Percentiles rank a stretch among this genome's conserved stretches.
These are phyloP conservation scores for Polydesmus complanatus DNA, from an alignment of 2,888 invertebrate species.

Conservation along the genomic window DNA sequence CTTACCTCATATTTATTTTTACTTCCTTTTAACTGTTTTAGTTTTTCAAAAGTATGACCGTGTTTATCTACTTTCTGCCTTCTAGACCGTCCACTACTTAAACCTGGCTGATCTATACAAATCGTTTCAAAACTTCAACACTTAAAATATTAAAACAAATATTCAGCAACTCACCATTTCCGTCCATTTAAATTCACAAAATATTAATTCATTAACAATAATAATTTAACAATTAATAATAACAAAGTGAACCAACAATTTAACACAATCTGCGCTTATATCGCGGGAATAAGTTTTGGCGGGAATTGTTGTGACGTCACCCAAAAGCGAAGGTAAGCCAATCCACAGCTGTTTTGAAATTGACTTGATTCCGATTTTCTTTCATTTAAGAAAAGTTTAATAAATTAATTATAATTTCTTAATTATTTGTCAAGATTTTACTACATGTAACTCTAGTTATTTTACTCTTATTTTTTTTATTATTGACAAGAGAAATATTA, in stretches of 20 bases:
- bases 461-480: no score
- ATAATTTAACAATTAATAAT: not conserved
- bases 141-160: not conserved
- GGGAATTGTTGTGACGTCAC: not conserved
- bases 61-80: constrained; percentile 11
- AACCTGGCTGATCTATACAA: no score
- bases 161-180: not conserved
- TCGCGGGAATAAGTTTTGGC: not conserved
- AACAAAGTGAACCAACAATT: not conserved
- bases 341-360: no score
- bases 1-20: constrained; percentile 72
- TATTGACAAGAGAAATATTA: no score
- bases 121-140: not conserved
- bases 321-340: no score
- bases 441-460: no score
- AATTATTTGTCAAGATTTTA: no score
- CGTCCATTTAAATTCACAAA: not conserved
- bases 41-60: constrained; percentile 43
- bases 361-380: no score
- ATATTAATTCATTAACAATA: not conserved
- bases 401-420: no score
- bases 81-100: not conserved
- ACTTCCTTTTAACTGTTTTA: constrained; percentile 56
- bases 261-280: not conserved
- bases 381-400: no score